Percentiles rank a stretch among this genome's conserved stretches.
phyloP scores from a whole-genome alignment of 2,888 invertebrate species.

The Auanema freiburgensis region DNA sequence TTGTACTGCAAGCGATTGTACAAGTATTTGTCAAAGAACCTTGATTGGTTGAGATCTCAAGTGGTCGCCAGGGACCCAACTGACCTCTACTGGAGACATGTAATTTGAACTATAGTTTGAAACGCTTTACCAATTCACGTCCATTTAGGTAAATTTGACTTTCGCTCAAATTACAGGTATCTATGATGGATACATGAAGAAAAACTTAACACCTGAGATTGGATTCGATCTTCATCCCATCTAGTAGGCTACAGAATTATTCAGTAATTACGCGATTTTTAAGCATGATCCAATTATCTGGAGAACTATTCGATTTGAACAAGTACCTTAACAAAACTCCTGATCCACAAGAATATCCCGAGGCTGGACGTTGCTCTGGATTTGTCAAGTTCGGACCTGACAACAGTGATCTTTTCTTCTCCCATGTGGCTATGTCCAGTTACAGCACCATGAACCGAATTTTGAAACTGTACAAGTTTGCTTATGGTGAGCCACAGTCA shows the following conservation, averaged over 20 bases:
- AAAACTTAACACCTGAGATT: slow-evolving; percentile 49
- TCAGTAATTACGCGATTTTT: slow-evolving; percentile 10
- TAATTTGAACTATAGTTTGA: slow-evolving; percentile 5
- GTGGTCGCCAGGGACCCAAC: slow-evolving; percentile 34
- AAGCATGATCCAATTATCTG: slow-evolving; percentile 61
- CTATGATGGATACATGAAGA: slow-evolving; percentile 52
- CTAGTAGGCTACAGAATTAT: slow-evolving; percentile 30
- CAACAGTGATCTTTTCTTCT: slow-evolving; percentile 56
- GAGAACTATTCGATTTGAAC: slow-evolving; percentile 60
- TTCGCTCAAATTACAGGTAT: slow-evolving; percentile 61
- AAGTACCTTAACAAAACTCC: slow-evolving; percentile 57
- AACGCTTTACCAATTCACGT: no score
- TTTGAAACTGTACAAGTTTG: slow-evolving; percentile 71
- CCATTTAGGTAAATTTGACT: slow-evolving; percentile 56
- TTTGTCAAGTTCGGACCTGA: slow-evolving; percentile 55
- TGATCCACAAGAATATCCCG: slow-evolving; percentile 49
- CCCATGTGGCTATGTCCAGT: slow-evolving; percentile 61
- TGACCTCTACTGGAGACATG: slow-evolving; percentile 53
- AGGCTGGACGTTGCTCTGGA: slow-evolving; percentile 58
- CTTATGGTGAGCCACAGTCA: slow-evolving; percentile 67
- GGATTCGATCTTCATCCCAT: slow-evolving; percentile 54
- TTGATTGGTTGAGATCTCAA: slow-evolving; percentile 57
- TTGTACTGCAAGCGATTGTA: slow-evolving; percentile 54
- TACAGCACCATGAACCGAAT: slow-evolving; percentile 62
- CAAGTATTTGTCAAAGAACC: slow-evolving; percentile 47